A percentile compares a stretch with the other conserved stretches of the same genome.
Evolutionary conservation across 2,797 vertebrate genomes (phyloP).

Genomic region (Xiphophorus birchmanni): DNA sequence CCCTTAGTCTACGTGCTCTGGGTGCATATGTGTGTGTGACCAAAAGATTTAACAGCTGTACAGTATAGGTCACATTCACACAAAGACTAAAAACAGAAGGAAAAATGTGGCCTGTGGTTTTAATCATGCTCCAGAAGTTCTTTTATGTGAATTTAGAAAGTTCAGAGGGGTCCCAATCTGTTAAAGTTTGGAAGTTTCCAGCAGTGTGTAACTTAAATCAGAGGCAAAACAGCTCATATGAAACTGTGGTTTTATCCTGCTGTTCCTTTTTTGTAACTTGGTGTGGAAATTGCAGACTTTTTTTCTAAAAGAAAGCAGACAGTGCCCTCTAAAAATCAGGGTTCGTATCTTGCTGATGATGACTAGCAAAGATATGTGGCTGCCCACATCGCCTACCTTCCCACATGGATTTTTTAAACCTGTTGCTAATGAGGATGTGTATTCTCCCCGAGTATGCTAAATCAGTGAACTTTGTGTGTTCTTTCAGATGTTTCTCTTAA

Average conservation of each 20-base stretch:
- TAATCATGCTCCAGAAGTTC: conserved; percentile 46
- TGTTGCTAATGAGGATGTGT: conserved; percentile 41
- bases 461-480: conserved; percentile 13
- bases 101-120: conserved; percentile 36
- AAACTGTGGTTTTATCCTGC: conserved; percentile 13
- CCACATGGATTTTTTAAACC: conserved; percentile 15
- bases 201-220: conserved; percentile 12
- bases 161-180: conserved; percentile 34
- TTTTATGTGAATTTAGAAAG: conserved; percentile 47
- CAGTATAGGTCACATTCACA: conserved; percentile 46
- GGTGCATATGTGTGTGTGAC: conserved; percentile 28
- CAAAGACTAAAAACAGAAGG: conserved; percentile 49
- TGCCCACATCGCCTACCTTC: not conserved
- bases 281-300: conserved; percentile 15
- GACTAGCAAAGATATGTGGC: conserved; percentile 8
- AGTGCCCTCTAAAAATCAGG: not conserved
- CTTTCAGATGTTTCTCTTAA: conserved; percentile 47
- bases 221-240: conserved; percentile 20
- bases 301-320: conserved; percentile 6
- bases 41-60: conserved; percentile 49
- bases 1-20: conserved; percentile 16
- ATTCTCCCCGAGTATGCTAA: conserved; percentile 12
- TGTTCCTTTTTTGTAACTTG: not conserved
- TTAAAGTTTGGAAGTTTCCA: conserved; percentile 34
- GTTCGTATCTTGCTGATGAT: conserved; percentile 10